Evolutionary conservation across 2,888 invertebrate species (phyloP).

Genomic region (Linyphia triangularis): DNA sequence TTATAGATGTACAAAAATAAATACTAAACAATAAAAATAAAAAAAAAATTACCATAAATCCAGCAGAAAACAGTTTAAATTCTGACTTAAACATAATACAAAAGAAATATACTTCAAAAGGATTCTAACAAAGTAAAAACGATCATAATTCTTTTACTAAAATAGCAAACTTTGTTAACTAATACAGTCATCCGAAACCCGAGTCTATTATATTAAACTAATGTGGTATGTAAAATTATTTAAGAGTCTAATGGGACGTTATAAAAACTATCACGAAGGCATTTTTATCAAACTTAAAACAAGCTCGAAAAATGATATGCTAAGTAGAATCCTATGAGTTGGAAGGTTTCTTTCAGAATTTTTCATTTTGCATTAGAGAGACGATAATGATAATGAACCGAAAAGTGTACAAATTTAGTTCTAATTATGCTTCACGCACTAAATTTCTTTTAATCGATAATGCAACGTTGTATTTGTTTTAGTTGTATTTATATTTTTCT

Average conservation of each 20-base stretch:
- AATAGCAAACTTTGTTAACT: no score
- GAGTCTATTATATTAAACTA: neutral
- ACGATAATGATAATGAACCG: conserved; percentile 37
- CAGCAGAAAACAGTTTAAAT: no score
- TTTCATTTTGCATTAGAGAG: neutral
- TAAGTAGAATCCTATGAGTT: conserved; percentile 10
- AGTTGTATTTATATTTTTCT: neutral
- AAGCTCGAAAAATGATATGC: conserved; percentile 2
- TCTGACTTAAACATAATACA: no score
- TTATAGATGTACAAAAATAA: no score
- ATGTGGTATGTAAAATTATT: conserved; percentile 23
- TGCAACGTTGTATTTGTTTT: neutral
- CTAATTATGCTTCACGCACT: conserved; percentile 20
- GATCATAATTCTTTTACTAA: neutral
- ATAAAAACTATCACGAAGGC: neutral
- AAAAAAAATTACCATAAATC: no score
- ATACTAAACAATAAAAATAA: no score
- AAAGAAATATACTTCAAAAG: no score
- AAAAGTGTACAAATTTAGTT: conserved; percentile 2
- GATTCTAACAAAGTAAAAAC: neutral
- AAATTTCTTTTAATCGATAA: conserved; percentile 12
- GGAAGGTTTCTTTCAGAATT: conserved; percentile 2
- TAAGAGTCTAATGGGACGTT: neutral
- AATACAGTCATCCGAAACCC: neutral
- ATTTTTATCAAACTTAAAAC: neutral